phyloP scores from a whole-genome alignment of 2,888 invertebrate species.

The Drosophila koepferae region DNA sequence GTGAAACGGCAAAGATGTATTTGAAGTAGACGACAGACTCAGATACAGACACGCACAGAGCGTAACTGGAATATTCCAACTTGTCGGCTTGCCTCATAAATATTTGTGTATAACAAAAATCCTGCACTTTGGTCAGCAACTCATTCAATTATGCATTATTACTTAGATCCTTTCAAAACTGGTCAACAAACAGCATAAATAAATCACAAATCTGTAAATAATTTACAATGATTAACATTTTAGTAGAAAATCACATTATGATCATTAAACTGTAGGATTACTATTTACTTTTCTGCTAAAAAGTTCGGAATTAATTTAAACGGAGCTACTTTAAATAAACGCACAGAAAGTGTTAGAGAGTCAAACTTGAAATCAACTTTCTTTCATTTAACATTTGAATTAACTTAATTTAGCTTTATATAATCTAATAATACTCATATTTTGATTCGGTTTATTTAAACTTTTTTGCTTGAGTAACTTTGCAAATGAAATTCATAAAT shows the following conservation, averaged over 20 bases:
- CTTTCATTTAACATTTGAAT: neutral
- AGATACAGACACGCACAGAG: neutral
- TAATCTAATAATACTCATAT: neutral
- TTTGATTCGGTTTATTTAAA: neutral
- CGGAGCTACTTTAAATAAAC: too few species aligned
- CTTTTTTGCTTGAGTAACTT: conserved; percentile 16
- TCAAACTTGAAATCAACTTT: neutral
- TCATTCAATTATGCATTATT: conserved; percentile 57
- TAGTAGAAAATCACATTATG: neutral
- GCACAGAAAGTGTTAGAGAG: too few species aligned
- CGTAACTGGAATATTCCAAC: neutral
- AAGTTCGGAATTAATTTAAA: neutral
- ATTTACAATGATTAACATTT: conserved; percentile 15
- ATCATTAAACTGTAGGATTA: neutral
- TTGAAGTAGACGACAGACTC: conserved; percentile 25
- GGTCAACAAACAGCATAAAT: conserved; percentile 43
- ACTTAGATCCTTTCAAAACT: conserved; percentile 31
- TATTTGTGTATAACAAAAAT: conserved; percentile 16
- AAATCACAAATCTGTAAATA: conserved; percentile 17
- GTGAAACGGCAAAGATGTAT: conserved; percentile 44
- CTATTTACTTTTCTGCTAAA: neutral
- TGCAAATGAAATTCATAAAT: conserved; percentile 47
- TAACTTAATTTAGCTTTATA: neutral
- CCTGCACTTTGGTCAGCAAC: conserved; percentile 18
- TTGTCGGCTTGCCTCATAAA: conserved; percentile 4